phyloP scores from a whole-genome alignment of 2,113 vertebrate species.

The Dryoscopus gambensis region DNA sequence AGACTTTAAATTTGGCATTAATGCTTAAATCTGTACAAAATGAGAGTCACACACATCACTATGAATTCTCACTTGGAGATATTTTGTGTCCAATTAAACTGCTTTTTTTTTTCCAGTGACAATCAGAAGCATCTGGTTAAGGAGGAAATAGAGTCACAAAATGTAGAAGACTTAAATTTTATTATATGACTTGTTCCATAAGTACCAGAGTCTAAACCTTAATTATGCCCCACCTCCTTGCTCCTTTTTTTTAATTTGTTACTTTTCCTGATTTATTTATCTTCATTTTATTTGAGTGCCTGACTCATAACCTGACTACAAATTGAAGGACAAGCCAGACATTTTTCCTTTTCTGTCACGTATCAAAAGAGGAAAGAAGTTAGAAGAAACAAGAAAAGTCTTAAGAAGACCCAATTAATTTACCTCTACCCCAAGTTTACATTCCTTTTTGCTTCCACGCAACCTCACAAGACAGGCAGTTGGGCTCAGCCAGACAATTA shows the following conservation, averaged over 20 bases:
- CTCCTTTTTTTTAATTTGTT: background rate
- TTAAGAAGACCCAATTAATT: background rate
- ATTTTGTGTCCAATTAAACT: background rate
- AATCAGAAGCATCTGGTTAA: background rate
- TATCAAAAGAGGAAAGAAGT: background rate
- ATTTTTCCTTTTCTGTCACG: background rate
- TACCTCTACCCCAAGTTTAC: background rate
- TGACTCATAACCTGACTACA: background rate
- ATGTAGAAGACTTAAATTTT: background rate
- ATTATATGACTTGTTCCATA: rapidly evolving
- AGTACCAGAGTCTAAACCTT: background rate
- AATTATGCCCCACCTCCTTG: background rate
- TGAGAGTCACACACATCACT: background rate
- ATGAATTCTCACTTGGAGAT: background rate
- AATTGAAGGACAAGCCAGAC: background rate
- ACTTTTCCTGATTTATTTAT: background rate
- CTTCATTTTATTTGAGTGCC: background rate
- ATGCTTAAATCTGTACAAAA: background rate
- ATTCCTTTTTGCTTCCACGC: background rate
- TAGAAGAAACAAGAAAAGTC: background rate
- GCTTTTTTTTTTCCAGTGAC: background rate
- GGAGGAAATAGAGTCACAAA: background rate
- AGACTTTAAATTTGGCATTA: background rate
- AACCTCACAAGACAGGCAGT: background rate
- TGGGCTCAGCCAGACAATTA: background rate